Base-by-base conservation (phyloP, 1,140 invertebrate species). In the Phortica variegata region DNA sequence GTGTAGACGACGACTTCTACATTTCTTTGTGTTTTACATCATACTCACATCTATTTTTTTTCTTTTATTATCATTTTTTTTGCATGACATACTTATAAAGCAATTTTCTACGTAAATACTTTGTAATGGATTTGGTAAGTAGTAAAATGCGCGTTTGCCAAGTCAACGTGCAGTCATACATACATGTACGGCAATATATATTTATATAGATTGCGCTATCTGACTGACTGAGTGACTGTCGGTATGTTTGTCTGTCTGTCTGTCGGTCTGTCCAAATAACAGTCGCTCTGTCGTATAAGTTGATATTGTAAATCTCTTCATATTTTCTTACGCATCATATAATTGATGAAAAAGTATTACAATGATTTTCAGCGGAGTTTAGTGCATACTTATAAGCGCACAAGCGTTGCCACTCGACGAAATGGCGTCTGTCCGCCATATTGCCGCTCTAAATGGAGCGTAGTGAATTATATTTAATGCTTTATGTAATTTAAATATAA, bases 31-130 rank as follows among this genome's bases (percentile, higher is more conserved):
- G n/a, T n/a, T n/a, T n/a, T n/a, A n/a, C n/a, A n/a, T n/a, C n/a
- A n/a, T n/a, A n/a, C n/a, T n/a, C n/a, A n/a, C n/a, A n/a, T n/a
- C n/a, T n/a, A n/a, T 26, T 26, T 26, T 26, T 26, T 26, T 26
- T 26, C 10, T 26, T 26, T 26, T 26, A 6, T 26, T 26, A 26
- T 26, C 10, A 10, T 26, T 26, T 26, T 26, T 5, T 26, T 5
- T 26, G 5, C 10, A 6, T 26, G 23, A 26, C 5, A 26, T 26
- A 26, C 23, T 26, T 68, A 68, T 68, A 68, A 68, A 68, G 63
- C 63, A 68, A 68, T 68, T 68, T 68, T 68, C 63, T 68, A 68
- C 63, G 63, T 68, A 68, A 68, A 68, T 68, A 68, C 63, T 68
- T 68, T 68, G 63, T 68, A 68, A 68, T 68, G 63, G 63, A 68